Evolutionary conservation across 1,140 invertebrate species (phyloP).

Genomic region (Melanaphis sacchari): DNA sequence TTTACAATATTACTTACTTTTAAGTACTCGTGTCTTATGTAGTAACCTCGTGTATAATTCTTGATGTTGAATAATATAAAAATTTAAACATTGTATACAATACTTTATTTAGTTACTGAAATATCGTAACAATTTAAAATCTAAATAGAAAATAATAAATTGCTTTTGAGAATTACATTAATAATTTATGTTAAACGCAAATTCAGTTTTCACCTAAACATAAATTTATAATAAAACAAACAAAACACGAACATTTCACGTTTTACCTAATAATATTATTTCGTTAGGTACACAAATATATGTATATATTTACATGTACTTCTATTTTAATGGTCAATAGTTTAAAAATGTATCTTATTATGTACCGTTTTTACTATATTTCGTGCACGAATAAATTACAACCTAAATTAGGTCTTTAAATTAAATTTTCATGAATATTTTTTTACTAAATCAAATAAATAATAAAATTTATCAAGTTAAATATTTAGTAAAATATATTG

Average conservation of each 20-base stretch:
- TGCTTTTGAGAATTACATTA: not conserved
- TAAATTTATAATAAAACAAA: not conserved
- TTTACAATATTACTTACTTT: too few species aligned
- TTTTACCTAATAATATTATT: not conserved
- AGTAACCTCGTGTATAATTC: not conserved
- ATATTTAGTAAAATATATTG: too few species aligned
- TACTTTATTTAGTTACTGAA: not conserved
- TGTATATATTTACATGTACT: not conserved
- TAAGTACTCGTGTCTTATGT: too few species aligned
- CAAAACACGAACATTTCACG: not conserved
- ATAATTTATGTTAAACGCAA: not conserved
- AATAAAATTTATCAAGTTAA: too few species aligned
- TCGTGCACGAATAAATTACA: not conserved
- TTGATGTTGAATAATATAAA: not conserved
- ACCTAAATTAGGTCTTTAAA: too few species aligned
- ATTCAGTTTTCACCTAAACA: not conserved
- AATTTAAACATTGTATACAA: too few species aligned
- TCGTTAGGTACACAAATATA: not conserved
- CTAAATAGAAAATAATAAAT: too few species aligned
- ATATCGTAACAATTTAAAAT: not conserved
- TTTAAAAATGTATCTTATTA: not conserved
- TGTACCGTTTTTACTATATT: not conserved
- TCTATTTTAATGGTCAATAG: not conserved
- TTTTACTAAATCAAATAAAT: too few species aligned
- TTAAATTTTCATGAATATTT: too few species aligned